Evolutionary conservation across 2,113 vertebrate genomes (phyloP).

Genomic region (Bothrops jararaca): DNA sequence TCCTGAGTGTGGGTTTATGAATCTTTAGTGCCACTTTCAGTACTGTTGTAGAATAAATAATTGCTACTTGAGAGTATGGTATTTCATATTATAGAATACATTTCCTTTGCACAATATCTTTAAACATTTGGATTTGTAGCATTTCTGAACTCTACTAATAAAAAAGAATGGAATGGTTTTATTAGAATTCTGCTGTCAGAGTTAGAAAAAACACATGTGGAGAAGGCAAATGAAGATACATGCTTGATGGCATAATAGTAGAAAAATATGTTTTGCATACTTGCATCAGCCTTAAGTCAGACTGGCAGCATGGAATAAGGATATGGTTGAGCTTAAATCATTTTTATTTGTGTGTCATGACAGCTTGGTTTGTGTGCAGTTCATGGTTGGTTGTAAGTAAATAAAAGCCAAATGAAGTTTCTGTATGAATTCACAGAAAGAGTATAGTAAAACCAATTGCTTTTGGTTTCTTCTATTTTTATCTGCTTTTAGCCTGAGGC

Average conservation of each 20-base stretch:
- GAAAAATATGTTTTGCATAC: neutral
- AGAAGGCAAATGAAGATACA: neutral
- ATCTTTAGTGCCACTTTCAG: neutral
- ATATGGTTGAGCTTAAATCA: neutral
- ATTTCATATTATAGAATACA: neutral
- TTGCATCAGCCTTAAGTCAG: neutral
- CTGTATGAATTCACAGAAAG: slow-evolving; percentile 5
- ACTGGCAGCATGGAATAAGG: neutral
- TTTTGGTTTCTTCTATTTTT: slow-evolving; percentile 22
- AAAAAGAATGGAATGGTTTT: neutral
- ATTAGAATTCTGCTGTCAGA: slow-evolving; percentile 14
- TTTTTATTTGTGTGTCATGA: neutral
- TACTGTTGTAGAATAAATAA: neutral
- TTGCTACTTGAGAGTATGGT: neutral
- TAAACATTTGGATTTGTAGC: slow-evolving; percentile 9
- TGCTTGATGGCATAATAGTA: neutral
- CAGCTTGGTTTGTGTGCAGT: neutral
- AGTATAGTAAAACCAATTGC: slow-evolving; percentile 17
- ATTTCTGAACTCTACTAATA: slow-evolving; percentile 14
- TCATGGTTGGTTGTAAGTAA: slow-evolving; percentile 10
- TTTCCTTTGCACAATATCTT: neutral
- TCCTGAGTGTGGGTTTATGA: neutral
- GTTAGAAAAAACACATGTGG: slow-evolving; percentile 8
- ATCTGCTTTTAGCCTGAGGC: slow-evolving; percentile 32
- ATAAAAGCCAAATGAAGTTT: neutral